Evolutionary conservation across 2,113 vertebrate species (phyloP), one percentile per base, ranked within the genome.

Genomic region (Uria aalge): DNA sequence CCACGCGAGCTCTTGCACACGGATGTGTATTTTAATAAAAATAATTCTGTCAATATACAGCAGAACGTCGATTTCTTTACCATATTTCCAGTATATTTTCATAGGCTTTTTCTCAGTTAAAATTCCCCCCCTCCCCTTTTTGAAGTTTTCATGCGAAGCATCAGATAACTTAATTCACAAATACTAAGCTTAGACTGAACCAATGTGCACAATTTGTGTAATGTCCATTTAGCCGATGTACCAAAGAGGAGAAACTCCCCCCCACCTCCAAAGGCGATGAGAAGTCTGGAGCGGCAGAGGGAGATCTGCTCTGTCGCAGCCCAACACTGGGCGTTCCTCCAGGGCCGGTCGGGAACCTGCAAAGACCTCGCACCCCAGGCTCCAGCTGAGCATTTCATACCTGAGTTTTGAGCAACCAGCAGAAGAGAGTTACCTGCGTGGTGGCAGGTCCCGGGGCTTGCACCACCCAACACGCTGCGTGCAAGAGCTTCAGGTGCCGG

Each of bases 1-100:
- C 94, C 86, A 95, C 27, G 45, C 63, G 1, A 57, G 64, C 88
- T 85, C 98, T 97, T 98, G 98, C 98, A 98, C 99, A 99, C 99
- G 98, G 98, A 99, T 98, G 99, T 99, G 98, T 99, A 99, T 99
- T 99, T 99, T 99, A 99, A 99, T 99, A 99, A 99, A 99, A 99
- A 99, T 99, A 99, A 99, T 99, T 99, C 99, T 99, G 99, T 99
- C 99, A 99, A 99, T 99, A 99, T 99, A 99, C 99, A 99, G 99
- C 98, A 99, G 99, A 99, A 99, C 97, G 98, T 95, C 4, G 1
- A 64, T 91, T 94, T 98, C 98, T 99, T 98, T 98, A 99, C 98
- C 98, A 98, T 98, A 98, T 99, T 99, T 99, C 98, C 99, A 99
- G 98, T 99, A 99, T 98, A 99, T 98, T 98, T 98, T 96, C 97